Conservation (phyloP, 2,888 invertebrate species). For the Eurois occulta region DNA sequence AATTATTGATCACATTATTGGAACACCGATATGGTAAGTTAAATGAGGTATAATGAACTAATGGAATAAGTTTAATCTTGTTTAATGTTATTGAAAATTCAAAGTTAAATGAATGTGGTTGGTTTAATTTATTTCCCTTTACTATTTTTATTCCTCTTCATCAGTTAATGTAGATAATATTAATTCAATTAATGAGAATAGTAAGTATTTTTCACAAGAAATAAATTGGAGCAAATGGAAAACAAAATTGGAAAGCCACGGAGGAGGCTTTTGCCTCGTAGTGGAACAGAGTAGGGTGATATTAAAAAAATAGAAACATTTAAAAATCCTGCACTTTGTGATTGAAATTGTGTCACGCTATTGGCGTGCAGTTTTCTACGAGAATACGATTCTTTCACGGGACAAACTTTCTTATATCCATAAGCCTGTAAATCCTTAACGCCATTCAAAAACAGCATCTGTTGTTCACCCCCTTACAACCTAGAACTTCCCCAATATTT, state of each 20-base stretch:
- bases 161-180: neutral
- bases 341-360: neutral
- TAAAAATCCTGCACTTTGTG: neutral
- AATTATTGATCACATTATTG: slow-evolving; percentile 11
- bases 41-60: neutral
- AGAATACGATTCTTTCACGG: neutral
- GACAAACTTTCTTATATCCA: neutral
- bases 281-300: too few relatives aligned
- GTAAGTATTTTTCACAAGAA: neutral
- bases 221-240: too few relatives aligned
- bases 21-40: slow-evolving; percentile 3
- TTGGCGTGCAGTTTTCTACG: neutral
- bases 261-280: too few relatives aligned
- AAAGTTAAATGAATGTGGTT: neutral
- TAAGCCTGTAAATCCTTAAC: slow-evolving; percentile 1
- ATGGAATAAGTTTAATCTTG: neutral
- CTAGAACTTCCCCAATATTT: slow-evolving; percentile 28
- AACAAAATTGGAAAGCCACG: too few relatives aligned
- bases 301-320: too few relatives aligned
- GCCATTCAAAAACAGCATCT: slow-evolving; percentile 24
- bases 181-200: neutral
- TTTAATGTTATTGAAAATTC: slow-evolving; percentile 3
- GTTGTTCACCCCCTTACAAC: neutral
- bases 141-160: neutral
- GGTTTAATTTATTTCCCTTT: neutral